phyloP scores from a whole-genome alignment of 2,113 vertebrate species.

The Gymnarchus niloticus region DNA sequence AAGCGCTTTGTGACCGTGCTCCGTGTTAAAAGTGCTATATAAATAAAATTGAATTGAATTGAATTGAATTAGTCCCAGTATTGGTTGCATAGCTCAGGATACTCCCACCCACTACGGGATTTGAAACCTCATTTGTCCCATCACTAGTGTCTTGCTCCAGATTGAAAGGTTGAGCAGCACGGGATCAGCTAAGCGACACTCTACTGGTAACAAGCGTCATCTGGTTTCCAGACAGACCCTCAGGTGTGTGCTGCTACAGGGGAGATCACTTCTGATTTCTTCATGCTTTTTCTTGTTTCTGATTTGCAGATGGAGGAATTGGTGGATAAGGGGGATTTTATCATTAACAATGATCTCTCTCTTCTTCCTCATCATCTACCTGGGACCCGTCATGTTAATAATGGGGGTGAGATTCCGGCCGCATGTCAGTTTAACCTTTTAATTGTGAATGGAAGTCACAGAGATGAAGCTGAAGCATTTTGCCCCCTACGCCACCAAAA shows the following conservation, averaged over 20 bases:
- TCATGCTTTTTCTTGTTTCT: background rate
- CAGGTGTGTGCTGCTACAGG: background rate
- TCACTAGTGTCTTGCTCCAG: background rate
- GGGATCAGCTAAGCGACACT: background rate
- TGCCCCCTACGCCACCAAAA: no score
- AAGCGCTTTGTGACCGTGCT: no score
- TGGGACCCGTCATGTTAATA: conserved; percentile 90
- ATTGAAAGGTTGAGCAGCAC: background rate
- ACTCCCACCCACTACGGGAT: no score
- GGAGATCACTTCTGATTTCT: background rate
- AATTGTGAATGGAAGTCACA: background rate
- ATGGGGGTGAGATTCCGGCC: conserved; percentile 67
- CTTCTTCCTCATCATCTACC: conserved; percentile 87
- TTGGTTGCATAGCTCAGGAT: no score
- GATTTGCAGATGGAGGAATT: conserved; percentile 88
- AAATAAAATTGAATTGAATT: no score
- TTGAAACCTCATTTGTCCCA: no score
- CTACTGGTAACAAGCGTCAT: background rate
- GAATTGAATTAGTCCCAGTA: no score
- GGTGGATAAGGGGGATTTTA: conserved; percentile 95
- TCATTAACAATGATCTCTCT: conserved; percentile 86
- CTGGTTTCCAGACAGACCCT: background rate
- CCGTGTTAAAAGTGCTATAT: no score
- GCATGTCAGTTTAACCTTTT: background rate
- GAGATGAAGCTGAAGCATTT: background rate